Evolutionary conservation across 2,113 vertebrate genomes (phyloP).

Genomic region (Cyanoderma ruficeps): DNA sequence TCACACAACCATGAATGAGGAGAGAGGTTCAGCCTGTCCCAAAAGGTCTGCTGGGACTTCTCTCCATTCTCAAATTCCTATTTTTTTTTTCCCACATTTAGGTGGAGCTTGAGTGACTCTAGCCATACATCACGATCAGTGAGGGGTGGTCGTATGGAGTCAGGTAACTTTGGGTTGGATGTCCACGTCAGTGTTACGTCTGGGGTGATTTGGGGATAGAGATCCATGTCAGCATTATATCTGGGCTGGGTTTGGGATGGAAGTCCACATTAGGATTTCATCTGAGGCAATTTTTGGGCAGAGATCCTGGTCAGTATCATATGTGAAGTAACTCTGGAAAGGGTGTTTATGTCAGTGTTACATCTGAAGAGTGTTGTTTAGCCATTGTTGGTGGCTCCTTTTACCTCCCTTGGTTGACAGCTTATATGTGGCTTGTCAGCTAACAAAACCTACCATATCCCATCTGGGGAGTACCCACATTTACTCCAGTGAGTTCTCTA

Average conservation of each 20-base stretch:
- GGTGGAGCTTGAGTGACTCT: background rate
- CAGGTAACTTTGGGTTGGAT: background rate
- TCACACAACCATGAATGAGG: background rate
- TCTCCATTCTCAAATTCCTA: background rate
- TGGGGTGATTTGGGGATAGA: background rate
- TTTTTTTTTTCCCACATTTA: background rate
- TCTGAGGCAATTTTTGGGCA: no score
- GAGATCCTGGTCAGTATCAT: fast-evolving
- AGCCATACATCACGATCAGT: no score
- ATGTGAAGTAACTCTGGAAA: background rate
- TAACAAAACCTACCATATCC: background rate
- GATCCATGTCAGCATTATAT: no score
- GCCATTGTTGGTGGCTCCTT: background rate
- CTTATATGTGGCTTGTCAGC: background rate
- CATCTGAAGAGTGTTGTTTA: background rate
- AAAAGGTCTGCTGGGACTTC: background rate
- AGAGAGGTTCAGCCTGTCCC: background rate
- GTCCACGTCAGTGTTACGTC: background rate
- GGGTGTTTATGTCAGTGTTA: background rate
- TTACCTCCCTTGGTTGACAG: background rate
- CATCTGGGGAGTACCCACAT: background rate
- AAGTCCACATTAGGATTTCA: background rate
- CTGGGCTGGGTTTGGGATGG: background rate
- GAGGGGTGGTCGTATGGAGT: fast-evolving
- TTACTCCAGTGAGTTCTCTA: background rate